These are phyloP conservation scores for Telmatochromis sp. DNA, from an alignment of 2,113 vertebrate species.

Conservation along the genomic window DNA sequence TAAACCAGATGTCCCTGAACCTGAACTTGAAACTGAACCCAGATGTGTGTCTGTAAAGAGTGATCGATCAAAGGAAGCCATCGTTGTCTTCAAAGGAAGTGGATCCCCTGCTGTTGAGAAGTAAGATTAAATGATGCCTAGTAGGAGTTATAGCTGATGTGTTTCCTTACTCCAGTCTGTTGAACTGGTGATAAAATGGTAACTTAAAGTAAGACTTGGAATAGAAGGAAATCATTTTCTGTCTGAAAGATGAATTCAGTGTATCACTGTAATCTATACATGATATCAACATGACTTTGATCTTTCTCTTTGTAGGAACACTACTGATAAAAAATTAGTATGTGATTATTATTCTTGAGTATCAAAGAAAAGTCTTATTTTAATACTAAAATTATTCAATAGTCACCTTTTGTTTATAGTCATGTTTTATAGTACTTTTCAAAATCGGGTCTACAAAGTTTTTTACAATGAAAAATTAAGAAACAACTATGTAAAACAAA, in stretches of 20 bases:
- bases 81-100: fast-evolving
- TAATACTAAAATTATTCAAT: not conserved
- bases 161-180: not conserved
- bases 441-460: not conserved
- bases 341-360: not conserved
- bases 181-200: not conserved
- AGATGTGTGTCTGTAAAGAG: not conserved
- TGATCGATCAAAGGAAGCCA: not conserved
- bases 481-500: not conserved
- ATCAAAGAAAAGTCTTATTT: not conserved
- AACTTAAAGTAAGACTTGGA: fast-evolving
- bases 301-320: not conserved
- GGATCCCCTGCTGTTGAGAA: not conserved
- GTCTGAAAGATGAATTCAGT: not conserved
- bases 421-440: not conserved
- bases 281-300: not conserved
- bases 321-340: not conserved
- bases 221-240: not conserved
- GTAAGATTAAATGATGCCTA: not conserved
- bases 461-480: not conserved
- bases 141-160: not conserved
- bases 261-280: not conserved
- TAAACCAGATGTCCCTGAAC: fast-evolving
- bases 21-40: not conserved
- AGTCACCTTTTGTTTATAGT: not conserved